Evolutionary conservation across 1,140 invertebrate species (phyloP).

Genomic region (Adelges cooleyi): DNA sequence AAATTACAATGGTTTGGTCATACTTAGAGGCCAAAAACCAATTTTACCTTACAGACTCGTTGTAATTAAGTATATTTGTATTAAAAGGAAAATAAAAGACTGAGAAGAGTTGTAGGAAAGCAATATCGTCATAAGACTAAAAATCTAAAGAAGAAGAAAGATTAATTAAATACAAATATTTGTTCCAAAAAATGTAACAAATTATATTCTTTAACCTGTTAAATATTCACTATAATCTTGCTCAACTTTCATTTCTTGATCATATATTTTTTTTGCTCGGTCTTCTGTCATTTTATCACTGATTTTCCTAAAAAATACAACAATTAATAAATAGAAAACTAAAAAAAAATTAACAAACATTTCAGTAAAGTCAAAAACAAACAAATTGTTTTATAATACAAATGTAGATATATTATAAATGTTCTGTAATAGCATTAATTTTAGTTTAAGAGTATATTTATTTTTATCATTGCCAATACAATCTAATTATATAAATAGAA

Average conservation of each 20-base stretch:
- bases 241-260: slow-evolving; percentile 92
- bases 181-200: neutral
- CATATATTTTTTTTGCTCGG: slow-evolving; percentile 91
- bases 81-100: too few relatives aligned
- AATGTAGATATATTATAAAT: too few relatives aligned
- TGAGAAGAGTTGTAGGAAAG: neutral
- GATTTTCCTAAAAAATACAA: slow-evolving; percentile 57
- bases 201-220: slow-evolving; percentile 42
- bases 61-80: neutral
- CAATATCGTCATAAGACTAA: neutral
- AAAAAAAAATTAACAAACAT: too few relatives aligned
- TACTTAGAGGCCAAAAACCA: too few relatives aligned
- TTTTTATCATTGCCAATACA: neutral
- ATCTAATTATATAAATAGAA: too few relatives aligned
- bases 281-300: slow-evolving; percentile 97
- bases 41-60: too few relatives aligned
- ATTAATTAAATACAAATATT: neutral
- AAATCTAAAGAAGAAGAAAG: neutral
- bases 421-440: too few relatives aligned
- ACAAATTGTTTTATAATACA: too few relatives aligned
- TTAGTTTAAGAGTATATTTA: neutral
- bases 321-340: too few relatives aligned
- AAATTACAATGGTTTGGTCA: too few relatives aligned
- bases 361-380: too few relatives aligned
- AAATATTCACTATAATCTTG: slow-evolving; percentile 99